Conservation (phyloP, 1,140 invertebrate species). For the Sycobia sp. region DNA sequence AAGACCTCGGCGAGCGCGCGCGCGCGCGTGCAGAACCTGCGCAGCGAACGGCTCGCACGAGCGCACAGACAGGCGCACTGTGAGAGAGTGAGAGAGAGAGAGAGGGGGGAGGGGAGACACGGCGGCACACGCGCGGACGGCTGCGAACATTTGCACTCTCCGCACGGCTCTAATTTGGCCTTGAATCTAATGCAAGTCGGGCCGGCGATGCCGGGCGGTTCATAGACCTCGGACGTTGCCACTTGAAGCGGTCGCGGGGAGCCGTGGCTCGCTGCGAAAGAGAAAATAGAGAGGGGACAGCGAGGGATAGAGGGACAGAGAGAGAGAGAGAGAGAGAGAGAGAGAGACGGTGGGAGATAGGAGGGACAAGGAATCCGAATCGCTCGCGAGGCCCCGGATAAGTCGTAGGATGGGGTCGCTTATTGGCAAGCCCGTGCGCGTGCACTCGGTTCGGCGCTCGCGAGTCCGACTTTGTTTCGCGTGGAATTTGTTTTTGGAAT, state of each 20-base stretch:
- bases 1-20: background rate
- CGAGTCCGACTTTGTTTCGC: constrained; percentile 16
- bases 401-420: constrained; percentile 6
- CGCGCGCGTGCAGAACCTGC: too few species aligned
- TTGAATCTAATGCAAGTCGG: constrained; percentile 55
- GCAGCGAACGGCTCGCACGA: background rate
- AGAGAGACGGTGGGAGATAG: too few species aligned
- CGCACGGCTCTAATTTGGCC: constrained; percentile 52
- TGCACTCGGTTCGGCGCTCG: too few species aligned
- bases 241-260: constrained; percentile 39
- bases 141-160: constrained; percentile 31
- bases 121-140: constrained; percentile 26
- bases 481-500: too few species aligned
- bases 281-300: too few species aligned
- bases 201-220: constrained; percentile 42
- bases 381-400: constrained; percentile 1
- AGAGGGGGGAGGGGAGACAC: constrained; percentile 4
- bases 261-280: too few species aligned
- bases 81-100: background rate
- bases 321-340: too few species aligned
- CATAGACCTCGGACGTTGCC: constrained; percentile 48
- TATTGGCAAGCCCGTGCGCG: too few species aligned
- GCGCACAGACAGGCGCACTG: background rate
- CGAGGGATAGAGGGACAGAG: too few species aligned
- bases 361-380: background rate